These are phyloP conservation scores for Cuculus canorus DNA, from an alignment of 2,797 vertebrate species.

Conservation along the genomic window DNA sequence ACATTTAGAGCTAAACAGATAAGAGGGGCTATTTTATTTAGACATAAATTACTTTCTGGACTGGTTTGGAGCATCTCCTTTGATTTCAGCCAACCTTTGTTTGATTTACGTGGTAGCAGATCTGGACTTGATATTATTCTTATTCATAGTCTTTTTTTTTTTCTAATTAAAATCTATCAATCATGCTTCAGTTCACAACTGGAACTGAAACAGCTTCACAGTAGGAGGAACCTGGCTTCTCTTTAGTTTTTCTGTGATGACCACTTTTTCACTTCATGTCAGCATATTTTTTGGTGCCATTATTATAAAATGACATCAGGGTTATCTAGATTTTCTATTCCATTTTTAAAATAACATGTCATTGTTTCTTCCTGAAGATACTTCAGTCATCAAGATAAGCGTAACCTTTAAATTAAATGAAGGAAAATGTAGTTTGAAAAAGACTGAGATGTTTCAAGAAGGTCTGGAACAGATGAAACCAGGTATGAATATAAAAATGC, in stretches of 20 bases:
- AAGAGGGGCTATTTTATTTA: not conserved
- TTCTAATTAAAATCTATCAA: not conserved
- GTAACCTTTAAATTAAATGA: conserved; percentile 91
- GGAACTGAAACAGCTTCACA: not conserved
- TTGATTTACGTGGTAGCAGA: not conserved
- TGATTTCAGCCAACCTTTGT: not conserved
- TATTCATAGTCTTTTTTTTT: fast-evolving
- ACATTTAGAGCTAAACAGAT: not conserved
- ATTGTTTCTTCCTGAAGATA: conserved; percentile 79
- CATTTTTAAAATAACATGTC: conserved; percentile 57
- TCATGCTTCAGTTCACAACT: no score
- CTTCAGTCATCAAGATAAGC: conserved; percentile 87
- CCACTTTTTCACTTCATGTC: not conserved
- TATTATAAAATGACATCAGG: not conserved
- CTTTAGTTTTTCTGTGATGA: not conserved
- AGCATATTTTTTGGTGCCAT: not conserved
- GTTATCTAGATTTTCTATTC: not conserved
- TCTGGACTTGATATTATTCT: not conserved
- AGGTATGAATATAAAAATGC: conserved; percentile 82
- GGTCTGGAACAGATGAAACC: conserved; percentile 82
- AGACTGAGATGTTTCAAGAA: conserved; percentile 87
- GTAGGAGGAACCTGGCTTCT: not conserved
- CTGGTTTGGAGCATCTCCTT: not conserved
- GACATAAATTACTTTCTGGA: not conserved
- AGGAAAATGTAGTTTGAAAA: conserved; percentile 92